Base-by-base conservation (phyloP, 2,113 vertebrate species). In the Erythrolamprus reginae region DNA sequence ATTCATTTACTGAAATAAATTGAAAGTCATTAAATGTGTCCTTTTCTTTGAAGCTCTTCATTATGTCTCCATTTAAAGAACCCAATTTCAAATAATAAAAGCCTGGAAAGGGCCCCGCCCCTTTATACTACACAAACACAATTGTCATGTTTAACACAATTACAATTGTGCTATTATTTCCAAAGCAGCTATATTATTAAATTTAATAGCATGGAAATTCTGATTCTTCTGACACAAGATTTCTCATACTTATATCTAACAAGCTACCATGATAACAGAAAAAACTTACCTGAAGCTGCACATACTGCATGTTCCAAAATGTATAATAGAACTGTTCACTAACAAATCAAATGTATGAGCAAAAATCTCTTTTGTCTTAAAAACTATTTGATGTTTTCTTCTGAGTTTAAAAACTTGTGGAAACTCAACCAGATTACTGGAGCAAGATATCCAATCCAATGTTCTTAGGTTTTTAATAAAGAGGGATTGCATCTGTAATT, bases 101-200 rank as follows among this genome's bases (percentile, higher is more conserved):
- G 1, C 24, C n/a, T 28, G 0, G 9, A 33, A 56, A 10, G 15
- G 19, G 70, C 28, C 0, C 19, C 15, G 33, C 19, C n/a, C 77
- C 53, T n/a, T 86, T 53, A 58, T 38, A 58, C 15, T 89, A 7
- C 9, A 42, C 0, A 33, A 8, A 3, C 47, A 19, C 6, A 0
- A 12, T 1, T 26, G n/a, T 90, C 85, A 65, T 77, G 91, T 65
- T 91, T 95, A 85, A 88, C 58, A 6, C n/a, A 0, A 38, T 61
- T 91, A 33, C 82, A 51, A 92, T 21, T 86, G 90, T 9, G 89
- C 65, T 84, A 61, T 90, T 91, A 90, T 88, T 93, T 51, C 47
- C 70, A 95, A 93, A 3, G 91, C 10, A 48, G 90, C 94, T 90
- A 38, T 89, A 3, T 82, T 56, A 70, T 87, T 90, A 86, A 89